These are phyloP conservation scores for Trachythela sp. DNA, from an alignment of 64 coral and sea anemone species.

Conservation along the genomic window DNA sequence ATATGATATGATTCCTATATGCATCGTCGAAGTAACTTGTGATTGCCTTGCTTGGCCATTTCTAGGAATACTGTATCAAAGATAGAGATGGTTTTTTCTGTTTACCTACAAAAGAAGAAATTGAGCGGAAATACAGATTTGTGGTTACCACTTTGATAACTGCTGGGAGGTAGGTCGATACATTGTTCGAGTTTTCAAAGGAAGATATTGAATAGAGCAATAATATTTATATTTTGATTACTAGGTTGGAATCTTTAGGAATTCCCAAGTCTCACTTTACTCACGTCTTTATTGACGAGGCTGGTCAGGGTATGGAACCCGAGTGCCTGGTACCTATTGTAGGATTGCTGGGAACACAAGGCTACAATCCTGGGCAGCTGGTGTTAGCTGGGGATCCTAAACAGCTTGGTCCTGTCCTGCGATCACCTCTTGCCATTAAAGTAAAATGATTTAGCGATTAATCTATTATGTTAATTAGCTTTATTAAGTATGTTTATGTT, in stretches of 20 bases:
- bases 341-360: too few species aligned
- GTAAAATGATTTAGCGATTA: slow-evolving; percentile 31
- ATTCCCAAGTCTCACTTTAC: neutral
- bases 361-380: too few species aligned
- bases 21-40: too few species aligned
- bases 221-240: neutral
- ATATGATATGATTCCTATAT: too few species aligned
- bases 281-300: neutral
- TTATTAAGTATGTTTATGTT: too few species aligned
- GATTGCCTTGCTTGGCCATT: neutral
- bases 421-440: slow-evolving; percentile 53
- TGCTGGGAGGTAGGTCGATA: slow-evolving; percentile 67
- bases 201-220: neutral
- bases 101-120: slow-evolving; percentile 50
- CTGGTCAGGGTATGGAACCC: neutral
- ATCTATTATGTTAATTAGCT: neutral
- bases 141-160: slow-evolving; percentile 88
- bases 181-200: too few species aligned
- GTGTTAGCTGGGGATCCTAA: too few species aligned
- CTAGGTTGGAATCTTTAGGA: slow-evolving; percentile 55
- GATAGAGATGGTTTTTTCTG: slow-evolving; percentile 23
- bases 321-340: neutral
- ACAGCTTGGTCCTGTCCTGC: too few species aligned
- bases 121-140: slow-evolving; percentile 41
- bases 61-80: slow-evolving; percentile 20